These are phyloP conservation scores for Hemiscyllium ocellatum DNA, from an alignment of 2,113 vertebrate genomes.

Conservation along the genomic window DNA sequence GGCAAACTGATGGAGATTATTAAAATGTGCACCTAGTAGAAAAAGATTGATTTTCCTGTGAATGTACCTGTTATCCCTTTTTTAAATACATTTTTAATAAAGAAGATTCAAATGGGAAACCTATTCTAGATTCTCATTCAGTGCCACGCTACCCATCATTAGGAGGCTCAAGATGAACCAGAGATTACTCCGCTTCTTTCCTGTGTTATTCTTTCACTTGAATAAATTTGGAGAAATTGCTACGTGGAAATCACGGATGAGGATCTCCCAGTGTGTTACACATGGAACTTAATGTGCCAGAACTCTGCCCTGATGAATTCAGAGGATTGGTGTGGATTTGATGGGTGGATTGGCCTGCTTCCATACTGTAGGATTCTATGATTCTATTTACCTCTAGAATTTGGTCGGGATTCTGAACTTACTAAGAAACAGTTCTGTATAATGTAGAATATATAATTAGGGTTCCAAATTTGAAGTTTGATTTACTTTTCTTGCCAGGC, in stretches of 20 bases:
- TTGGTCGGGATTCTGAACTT: neutral
- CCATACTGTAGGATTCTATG: too few relatives aligned
- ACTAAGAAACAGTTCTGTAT: neutral
- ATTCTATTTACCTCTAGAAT: neutral
- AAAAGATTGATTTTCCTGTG: neutral
- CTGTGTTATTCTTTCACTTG: neutral
- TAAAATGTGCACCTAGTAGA: neutral
- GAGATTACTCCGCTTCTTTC: neutral
- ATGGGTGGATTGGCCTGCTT: too few relatives aligned
- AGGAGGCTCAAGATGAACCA: neutral
- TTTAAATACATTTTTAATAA: neutral
- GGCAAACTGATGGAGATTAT: neutral
- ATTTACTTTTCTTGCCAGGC: constrained; percentile 54
- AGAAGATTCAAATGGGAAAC: neutral
- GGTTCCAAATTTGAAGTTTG: neutral
- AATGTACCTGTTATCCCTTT: neutral
- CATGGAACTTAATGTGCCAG: neutral
- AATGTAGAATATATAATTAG: neutral
- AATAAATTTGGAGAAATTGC: neutral
- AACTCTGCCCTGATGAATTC: too few relatives aligned
- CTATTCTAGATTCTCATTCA: neutral
- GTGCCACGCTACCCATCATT: neutral
- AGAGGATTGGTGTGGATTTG: too few relatives aligned
- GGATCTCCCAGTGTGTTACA: neutral
- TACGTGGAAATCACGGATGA: neutral